Conservation (phyloP, 2,797 vertebrate species). For the Chelonia mydas region DNA sequence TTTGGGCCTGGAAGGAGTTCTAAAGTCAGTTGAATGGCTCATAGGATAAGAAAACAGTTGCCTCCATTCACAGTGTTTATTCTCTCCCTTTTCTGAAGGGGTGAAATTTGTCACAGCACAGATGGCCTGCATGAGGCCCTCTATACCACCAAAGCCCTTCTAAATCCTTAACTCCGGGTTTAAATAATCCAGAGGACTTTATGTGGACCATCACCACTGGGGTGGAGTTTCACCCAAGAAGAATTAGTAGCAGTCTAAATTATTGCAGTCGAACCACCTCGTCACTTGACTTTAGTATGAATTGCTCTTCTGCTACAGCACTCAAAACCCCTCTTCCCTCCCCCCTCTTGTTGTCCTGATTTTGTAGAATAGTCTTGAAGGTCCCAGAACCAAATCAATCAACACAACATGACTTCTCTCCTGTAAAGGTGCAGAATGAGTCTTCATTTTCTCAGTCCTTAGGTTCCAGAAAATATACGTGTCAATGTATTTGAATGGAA, state of each 20-base stretch:
- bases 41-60: not conserved
- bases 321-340: not conserved
- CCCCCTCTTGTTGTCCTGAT: not conserved
- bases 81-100: not conserved
- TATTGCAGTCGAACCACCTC: not conserved
- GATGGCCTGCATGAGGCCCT: not conserved
- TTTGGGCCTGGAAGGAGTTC: not conserved
- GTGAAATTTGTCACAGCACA: not conserved
- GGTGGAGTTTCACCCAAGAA: fast-evolving
- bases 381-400: not conserved
- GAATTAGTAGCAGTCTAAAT: not conserved
- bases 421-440: not conserved
- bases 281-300: not conserved
- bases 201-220: not conserved
- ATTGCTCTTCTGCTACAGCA: not conserved
- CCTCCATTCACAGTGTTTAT: not conserved
- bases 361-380: not conserved
- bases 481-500: not conserved
- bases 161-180: not conserved
- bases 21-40: not conserved
- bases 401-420: not conserved
- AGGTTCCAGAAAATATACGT: not conserved
- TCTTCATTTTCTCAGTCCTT: not conserved
- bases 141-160: not conserved
- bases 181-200: not conserved